Percentiles rank a stretch among this genome's conserved stretches.
Evolutionary conservation across 2,797 vertebrate species (phyloP).

Genomic region (Malacoraja senta): DNA sequence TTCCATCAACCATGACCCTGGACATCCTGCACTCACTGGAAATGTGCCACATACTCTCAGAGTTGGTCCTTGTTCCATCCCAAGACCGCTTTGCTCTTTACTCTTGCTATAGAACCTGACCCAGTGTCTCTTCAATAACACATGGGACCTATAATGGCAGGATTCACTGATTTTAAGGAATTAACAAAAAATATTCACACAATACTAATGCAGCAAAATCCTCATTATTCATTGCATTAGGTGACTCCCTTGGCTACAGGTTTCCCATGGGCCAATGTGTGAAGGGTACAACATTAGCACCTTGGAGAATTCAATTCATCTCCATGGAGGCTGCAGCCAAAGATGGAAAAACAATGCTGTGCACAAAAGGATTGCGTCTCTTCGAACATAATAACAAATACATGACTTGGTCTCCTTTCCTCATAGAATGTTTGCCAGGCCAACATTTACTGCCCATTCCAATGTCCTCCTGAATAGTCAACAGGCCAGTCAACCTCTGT

Average conservation of each 20-base stretch:
- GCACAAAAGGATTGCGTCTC: background rate
- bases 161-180: background rate
- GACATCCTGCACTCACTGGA: background rate
- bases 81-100: no score
- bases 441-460: no score
- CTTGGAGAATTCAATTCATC: background rate
- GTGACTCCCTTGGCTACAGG: background rate
- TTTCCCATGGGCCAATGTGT: background rate
- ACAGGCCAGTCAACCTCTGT: no score
- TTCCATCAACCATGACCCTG: no score
- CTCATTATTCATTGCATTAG: background rate
- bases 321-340: background rate
- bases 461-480: no score
- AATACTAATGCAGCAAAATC: background rate
- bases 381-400: background rate
- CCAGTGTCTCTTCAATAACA: background rate
- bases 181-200: background rate
- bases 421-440: no score
- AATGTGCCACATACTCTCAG: background rate
- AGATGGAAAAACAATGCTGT: background rate
- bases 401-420: background rate
- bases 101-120: background rate
- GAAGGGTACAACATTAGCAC: background rate
- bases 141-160: background rate
- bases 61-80: background rate